Conservation (phyloP, 1,140 invertebrate genomes). For the Meloidogyne hapla region DNA sequence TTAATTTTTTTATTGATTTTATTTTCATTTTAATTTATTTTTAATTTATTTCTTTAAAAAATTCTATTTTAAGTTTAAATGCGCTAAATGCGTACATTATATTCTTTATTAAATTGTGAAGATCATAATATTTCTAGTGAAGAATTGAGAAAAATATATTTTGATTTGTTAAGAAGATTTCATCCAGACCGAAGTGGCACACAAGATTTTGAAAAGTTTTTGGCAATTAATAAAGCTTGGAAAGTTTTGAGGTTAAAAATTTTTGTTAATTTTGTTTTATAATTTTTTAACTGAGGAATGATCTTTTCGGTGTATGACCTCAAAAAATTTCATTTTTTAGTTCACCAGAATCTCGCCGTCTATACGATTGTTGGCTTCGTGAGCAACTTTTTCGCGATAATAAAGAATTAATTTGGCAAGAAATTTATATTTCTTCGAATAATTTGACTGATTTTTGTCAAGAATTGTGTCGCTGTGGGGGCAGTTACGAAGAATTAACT, state of each 20-base stretch:
- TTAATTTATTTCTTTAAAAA: not conserved
- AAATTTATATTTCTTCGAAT: not conserved
- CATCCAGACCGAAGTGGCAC: constrained; percentile 20
- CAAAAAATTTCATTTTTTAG: not conserved
- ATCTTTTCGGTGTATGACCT: too few relatives aligned
- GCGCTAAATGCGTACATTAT: constrained; percentile 21
- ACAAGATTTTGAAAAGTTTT: not conserved
- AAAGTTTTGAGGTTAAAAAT: constrained; percentile 20
- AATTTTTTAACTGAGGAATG: not conserved
- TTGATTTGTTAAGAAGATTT: constrained; percentile 1
- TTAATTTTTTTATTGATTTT: too few relatives aligned
- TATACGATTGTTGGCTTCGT: constrained; percentile 24
- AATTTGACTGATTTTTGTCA: constrained; percentile 17
- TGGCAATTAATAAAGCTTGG: constrained; percentile 18
- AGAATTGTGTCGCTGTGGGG: constrained; percentile 22
- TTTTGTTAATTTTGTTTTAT: not conserved
- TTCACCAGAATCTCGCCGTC: not conserved
- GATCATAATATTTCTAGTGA: not conserved
- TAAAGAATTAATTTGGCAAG: constrained; percentile 25
- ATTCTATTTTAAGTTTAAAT: not conserved
- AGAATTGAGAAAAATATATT: constrained; percentile 15
- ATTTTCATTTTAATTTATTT: not conserved
- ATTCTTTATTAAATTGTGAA: constrained; percentile 22
- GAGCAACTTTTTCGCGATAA: constrained; percentile 19
- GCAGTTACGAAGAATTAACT: constrained; percentile 7